A percentile compares a stretch with the other conserved stretches of the same genome.
Evolutionary conservation across 2,888 invertebrate species (phyloP).

Genomic region (Rutpela maculata): DNA sequence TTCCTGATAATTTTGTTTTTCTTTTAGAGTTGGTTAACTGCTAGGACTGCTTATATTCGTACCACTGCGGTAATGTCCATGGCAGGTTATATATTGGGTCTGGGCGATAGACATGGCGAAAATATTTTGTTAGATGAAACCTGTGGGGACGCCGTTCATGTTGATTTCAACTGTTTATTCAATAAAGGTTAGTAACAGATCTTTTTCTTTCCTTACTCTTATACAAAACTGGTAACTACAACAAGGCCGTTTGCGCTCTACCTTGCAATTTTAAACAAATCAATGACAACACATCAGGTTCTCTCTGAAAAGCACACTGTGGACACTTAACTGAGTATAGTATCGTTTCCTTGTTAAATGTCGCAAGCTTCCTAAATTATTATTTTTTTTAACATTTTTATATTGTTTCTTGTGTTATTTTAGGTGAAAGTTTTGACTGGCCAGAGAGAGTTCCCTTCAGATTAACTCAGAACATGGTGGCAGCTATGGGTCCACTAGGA

Average conservation of each 20-base stretch:
- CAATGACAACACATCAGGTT: too few species aligned
- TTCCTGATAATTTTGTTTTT: conserved; percentile 22
- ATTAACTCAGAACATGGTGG: conserved; percentile 96
- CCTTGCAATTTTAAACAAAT: too few species aligned
- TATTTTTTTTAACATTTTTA: background rate
- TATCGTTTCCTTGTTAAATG: too few species aligned
- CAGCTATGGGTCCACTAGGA: conserved; percentile 96
- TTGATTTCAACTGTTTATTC: conserved; percentile 98
- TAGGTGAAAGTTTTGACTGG: conserved; percentile 89
- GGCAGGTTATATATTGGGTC: conserved; percentile 91
- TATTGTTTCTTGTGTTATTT: conserved; percentile 45
- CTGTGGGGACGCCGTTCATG: conserved; percentile 96
- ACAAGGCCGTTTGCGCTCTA: too few species aligned
- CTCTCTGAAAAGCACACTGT: too few species aligned
- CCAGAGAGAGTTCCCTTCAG: conserved; percentile 95
- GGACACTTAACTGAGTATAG: too few species aligned
- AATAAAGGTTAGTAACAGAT: conserved; percentile 81
- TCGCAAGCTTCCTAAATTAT: too few species aligned
- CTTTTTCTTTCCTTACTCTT: too few species aligned
- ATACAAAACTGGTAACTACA: too few species aligned
- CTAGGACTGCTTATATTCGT: conserved; percentile 91
- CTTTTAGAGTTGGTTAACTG: conserved; percentile 85
- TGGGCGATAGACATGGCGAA: conserved; percentile 98
- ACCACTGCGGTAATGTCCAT: conserved; percentile 99
- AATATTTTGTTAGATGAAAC: conserved; percentile 95